Evolutionary conservation across 2,888 invertebrate species (phyloP).

Genomic region (Machimus atricapillus): DNA sequence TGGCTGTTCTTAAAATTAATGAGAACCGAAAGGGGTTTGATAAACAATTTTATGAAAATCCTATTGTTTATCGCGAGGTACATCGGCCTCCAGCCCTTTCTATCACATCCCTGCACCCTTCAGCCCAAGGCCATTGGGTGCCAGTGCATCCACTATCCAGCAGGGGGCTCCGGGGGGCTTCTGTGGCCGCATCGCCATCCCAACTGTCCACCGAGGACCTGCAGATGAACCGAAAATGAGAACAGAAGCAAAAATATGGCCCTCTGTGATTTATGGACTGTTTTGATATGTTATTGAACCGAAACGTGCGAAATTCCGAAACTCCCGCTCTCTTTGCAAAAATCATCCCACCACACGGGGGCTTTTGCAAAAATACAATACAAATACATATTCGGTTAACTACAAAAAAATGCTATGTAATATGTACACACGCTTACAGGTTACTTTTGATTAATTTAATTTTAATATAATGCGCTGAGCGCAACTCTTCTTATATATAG

Average conservation of each 20-base stretch:
- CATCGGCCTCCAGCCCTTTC: not conserved
- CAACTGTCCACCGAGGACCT: not conserved
- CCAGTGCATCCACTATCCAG: not conserved
- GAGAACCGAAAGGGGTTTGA: constrained; percentile 7
- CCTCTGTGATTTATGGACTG: not conserved
- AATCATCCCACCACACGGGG: not conserved
- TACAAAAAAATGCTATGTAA: not conserved
- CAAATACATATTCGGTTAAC: not conserved
- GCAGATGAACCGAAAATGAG: not conserved
- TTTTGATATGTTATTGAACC: not conserved
- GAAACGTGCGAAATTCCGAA: not conserved
- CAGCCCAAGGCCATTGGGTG: not conserved
- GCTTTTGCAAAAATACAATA: not conserved
- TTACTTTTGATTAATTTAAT: not conserved
- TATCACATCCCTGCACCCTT: not conserved
- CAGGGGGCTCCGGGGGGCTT: not conserved
- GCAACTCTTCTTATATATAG: not conserved
- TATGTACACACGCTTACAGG: not conserved
- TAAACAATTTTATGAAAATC: constrained; percentile 18
- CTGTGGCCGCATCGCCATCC: not conserved
- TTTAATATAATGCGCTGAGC: not conserved
- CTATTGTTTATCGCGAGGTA: not conserved
- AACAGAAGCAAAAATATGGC: not conserved
- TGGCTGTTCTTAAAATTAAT: constrained; percentile 23
- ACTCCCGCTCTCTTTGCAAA: not conserved